Percentiles rank a stretch among this genome's conserved stretches.
Conservation (phyloP, 2,797 vertebrate species). For the Todus mexicanus region DNA sequence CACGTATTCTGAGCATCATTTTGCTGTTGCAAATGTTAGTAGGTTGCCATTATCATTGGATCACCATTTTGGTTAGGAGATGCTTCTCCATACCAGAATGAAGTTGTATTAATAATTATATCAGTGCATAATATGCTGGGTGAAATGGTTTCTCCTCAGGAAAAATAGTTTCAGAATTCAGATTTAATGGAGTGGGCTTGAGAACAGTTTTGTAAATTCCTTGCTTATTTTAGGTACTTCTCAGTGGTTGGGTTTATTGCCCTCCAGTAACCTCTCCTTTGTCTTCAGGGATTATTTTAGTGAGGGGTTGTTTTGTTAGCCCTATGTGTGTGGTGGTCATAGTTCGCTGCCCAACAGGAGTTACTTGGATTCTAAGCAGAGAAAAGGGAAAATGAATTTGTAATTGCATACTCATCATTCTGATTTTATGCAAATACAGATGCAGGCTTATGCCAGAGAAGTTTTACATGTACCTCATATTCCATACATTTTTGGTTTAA, state of each 20-base stretch:
- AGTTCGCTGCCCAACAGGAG: not conserved
- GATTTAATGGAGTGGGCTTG: not conserved
- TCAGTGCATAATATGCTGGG: not conserved
- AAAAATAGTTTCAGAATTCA: not conserved
- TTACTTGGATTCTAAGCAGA: not conserved
- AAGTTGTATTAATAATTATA: not conserved
- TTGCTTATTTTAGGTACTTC: not conserved
- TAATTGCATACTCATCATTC: not conserved
- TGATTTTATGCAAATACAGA: not conserved
- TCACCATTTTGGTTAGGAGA: not conserved
- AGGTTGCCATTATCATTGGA: not conserved
- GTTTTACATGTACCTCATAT: not conserved
- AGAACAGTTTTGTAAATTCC: conserved; percentile 1
- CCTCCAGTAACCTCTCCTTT: not conserved
- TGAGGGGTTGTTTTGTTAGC: not conserved
- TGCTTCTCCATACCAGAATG: not conserved
- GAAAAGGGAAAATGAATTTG: not conserved
- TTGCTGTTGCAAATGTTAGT: not conserved
- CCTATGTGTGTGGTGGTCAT: not conserved
- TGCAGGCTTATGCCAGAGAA: not conserved
- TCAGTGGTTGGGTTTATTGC: not conserved
- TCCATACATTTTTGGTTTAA: not conserved
- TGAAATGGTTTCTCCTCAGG: not conserved
- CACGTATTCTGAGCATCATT: rapidly evolving
- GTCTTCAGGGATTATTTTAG: not conserved